Conservation (phyloP, 2,113 vertebrate species). For the Microcebus jonahi region DNA sequence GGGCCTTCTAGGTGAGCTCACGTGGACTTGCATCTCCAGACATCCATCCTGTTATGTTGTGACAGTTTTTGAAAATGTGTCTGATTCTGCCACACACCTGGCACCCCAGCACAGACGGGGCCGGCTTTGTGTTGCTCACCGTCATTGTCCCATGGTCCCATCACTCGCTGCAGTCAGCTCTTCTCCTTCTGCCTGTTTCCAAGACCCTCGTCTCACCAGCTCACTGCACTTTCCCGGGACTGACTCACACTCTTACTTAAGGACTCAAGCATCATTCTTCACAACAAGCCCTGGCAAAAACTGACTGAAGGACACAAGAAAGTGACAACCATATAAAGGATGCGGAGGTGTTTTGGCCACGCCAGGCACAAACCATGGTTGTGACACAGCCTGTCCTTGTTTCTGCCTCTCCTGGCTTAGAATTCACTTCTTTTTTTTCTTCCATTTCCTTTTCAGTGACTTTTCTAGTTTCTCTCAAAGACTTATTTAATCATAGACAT, state of each 20-base stretch:
- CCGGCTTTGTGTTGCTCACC: accelerated
- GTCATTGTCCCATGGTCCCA: accelerated
- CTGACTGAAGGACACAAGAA: background rate
- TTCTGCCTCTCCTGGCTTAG: background rate
- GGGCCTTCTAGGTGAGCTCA: background rate
- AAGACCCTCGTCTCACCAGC: too few relatives aligned
- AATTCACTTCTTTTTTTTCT: background rate
- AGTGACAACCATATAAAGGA: accelerated
- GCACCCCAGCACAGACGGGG: background rate
- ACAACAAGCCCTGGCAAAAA: background rate
- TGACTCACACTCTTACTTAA: background rate
- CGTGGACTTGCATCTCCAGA: accelerated
- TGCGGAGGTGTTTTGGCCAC: accelerated
- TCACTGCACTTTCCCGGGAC: background rate
- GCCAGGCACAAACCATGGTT: accelerated
- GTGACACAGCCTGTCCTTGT: accelerated
- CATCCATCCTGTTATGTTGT: accelerated
- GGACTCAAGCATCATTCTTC: background rate
- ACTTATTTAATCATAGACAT: background rate
- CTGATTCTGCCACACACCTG: background rate
- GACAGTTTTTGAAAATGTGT: background rate
- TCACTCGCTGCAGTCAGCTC: background rate
- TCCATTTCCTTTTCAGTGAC: background rate
- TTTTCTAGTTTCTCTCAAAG: slow-evolving; percentile 1
- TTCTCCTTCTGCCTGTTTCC: accelerated